Base-by-base conservation (phyloP, 2,113 vertebrate species). In the Dolichallabes microphthalmus region DNA sequence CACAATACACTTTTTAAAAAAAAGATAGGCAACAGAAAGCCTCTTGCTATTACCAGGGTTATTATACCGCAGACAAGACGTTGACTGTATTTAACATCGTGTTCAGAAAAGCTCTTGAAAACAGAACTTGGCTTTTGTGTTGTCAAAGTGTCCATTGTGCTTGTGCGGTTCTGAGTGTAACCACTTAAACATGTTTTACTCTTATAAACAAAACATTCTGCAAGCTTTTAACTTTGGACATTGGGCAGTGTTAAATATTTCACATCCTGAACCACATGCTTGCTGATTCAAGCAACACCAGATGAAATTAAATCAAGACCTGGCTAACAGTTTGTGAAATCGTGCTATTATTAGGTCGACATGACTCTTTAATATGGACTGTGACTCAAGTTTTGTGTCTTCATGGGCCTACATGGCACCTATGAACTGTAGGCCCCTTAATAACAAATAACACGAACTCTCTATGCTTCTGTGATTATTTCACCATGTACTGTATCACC, bases 151-250 rank as follows among this genome's bases (percentile, higher is more conserved):
- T 57, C 50, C 22, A 27, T n/a, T 20, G 45, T 53, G 73, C 25
- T 76, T 27, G 39, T 76, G 45, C 7, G 73, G 6, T 55, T 55
- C 50, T 69, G 64, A 32, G 57, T 69, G n/a, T 10, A 82, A 69
- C 50, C 5, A 5, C 55, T 68, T 82, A 69, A 82, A 55, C 64
- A 55, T 35, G 50, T 53, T 76, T 53, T 76, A 76, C 73, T 76
- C 25, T 7, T 52, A 27, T 53, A 76, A 68, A 55, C 25, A 82
- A 82, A 53, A 66, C 63, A 27, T 76, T 76, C 73, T 68, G 50
- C 63, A 19, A 68, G 45, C 27, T 68, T 68, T 82, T 64, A 82
- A 53, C 80, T 82, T 15, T 32, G 50, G 80, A 69, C 64, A 68
- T 69, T 66, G 64, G 12, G 3, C 17, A 25, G 45, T 69, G 80